Percentiles rank a stretch among this genome's conserved stretches.
phyloP scores from a whole-genome alignment of 2,888 invertebrate genomes.

The Drosophila imparisetae region DNA sequence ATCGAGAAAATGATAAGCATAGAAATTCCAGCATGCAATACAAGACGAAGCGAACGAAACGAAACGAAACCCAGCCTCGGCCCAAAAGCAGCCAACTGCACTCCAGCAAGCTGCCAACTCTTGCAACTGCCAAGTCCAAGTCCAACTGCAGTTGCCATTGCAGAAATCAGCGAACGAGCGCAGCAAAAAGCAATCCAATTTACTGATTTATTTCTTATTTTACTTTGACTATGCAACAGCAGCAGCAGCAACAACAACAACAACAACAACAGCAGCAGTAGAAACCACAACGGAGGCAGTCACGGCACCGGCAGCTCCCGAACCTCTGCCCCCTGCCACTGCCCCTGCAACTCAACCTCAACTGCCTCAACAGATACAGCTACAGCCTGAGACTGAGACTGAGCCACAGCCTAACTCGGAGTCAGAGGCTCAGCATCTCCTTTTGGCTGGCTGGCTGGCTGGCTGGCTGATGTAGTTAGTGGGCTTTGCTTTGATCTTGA shows the following conservation, averaged over 20 bases:
- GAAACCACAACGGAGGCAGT: constrained; percentile 67
- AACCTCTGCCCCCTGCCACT: constrained; percentile 22
- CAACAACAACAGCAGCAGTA: constrained; percentile 38
- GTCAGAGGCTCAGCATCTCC: constrained; percentile 29
- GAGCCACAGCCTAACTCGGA: constrained; percentile 15
- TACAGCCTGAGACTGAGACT: constrained; percentile 8
- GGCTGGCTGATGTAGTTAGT: constrained; percentile 68
- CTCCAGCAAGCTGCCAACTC: constrained; percentile 26
- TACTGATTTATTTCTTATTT: constrained; percentile 82
- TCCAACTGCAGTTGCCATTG: constrained; percentile 56
- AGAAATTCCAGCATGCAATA: constrained; percentile 78
- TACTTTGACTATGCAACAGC: constrained; percentile 77
- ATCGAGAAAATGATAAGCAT: constrained; percentile 80
- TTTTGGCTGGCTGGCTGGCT: constrained; percentile 8
- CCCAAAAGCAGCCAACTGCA: constrained; percentile 31
- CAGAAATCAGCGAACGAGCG: constrained; percentile 69
- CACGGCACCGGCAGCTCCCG: constrained; percentile 41
- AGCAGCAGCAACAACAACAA: constrained; percentile 47
- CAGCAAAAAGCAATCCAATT: constrained; percentile 78
- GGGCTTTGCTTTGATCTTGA: constrained; percentile 79
- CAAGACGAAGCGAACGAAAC: neutral
- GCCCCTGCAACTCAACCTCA: constrained; percentile 24
- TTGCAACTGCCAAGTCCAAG: constrained; percentile 27
- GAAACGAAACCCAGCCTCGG: constrained; percentile 1
- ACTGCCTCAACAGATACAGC: constrained; percentile 7